Evolutionary conservation across 1,140 invertebrate species (phyloP).

Genomic region (Drosophila lacteicornis): DNA sequence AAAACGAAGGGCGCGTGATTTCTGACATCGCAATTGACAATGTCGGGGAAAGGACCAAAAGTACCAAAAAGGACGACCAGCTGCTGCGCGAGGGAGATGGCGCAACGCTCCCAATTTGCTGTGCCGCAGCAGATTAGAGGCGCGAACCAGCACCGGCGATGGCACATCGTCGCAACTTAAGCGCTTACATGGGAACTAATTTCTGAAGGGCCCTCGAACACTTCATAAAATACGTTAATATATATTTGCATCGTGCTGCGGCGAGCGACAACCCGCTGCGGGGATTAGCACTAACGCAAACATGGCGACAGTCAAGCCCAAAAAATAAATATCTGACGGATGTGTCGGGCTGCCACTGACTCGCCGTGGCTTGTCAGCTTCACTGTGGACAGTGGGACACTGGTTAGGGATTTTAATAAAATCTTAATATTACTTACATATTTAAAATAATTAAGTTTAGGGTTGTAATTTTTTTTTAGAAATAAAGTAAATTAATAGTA

Average conservation of each 20-base stretch:
- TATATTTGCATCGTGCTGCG: conserved; percentile 77
- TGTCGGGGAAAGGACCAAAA: conserved; percentile 12
- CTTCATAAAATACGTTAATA: conserved; percentile 56
- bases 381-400: conserved; percentile 32
- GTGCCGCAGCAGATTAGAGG: conserved; percentile 61
- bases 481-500: no score
- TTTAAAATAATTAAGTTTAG: no score
- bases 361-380: conserved; percentile 79
- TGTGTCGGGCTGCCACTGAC: conserved; percentile 63
- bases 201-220: conserved; percentile 78
- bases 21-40: conserved; percentile 78
- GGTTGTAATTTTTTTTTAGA: no score
- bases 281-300: conserved; percentile 75
- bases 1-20: conserved; percentile 62
- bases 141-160: conserved; percentile 4
- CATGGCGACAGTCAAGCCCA: conserved; percentile 72
- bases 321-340: conserved; percentile 53
- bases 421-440: background rate
- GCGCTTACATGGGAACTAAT: conserved; percentile 83
- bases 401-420: background rate
- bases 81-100: conserved; percentile 45
- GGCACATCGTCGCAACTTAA: conserved; percentile 63
- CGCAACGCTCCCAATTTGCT: conserved; percentile 64
- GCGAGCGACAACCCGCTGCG: conserved; percentile 75
- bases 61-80: conserved; percentile 51